A percentile compares a stretch with the other conserved stretches of the same genome.
Conservation (phyloP, 2,113 vertebrate genomes). For the Bathybates hornii region DNA sequence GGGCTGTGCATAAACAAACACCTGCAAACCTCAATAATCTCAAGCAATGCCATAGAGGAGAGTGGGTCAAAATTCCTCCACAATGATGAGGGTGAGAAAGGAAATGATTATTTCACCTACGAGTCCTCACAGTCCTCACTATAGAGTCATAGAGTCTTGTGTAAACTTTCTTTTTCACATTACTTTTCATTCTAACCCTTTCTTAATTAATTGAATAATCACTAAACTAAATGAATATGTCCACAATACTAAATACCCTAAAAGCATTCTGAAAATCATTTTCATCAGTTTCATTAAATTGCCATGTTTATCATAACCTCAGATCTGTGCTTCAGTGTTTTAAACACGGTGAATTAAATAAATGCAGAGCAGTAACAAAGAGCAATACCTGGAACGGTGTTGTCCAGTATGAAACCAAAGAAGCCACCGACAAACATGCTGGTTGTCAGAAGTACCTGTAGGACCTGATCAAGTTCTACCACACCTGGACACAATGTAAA, state of each 20-base stretch:
- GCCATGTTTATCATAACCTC: background rate
- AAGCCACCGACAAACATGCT: slow-evolving; percentile 95
- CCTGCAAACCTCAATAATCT: background rate
- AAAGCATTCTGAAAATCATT: background rate
- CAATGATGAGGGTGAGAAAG: background rate
- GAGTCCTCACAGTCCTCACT: background rate
- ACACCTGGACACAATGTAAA: slow-evolving; percentile 68
- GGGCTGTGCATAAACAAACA: background rate
- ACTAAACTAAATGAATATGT: background rate
- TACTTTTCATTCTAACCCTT: background rate
- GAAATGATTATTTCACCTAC: rapidly evolving
- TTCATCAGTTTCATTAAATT: background rate
- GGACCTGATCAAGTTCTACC: slow-evolving; percentile 83
- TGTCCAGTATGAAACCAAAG: slow-evolving; percentile 89
- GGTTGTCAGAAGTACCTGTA: slow-evolving; percentile 91
- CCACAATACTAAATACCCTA: background rate
- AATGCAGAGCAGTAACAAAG: background rate
- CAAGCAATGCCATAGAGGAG: background rate
- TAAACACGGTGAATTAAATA: background rate
- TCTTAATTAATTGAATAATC: background rate
- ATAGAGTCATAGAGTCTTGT: background rate
- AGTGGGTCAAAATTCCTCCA: background rate
- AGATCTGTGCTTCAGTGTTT: background rate
- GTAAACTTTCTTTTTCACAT: background rate
- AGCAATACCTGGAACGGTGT: slow-evolving; percentile 87